Base-by-base conservation (phyloP, 2,888 invertebrate species). In the Fragum whitleyi region DNA sequence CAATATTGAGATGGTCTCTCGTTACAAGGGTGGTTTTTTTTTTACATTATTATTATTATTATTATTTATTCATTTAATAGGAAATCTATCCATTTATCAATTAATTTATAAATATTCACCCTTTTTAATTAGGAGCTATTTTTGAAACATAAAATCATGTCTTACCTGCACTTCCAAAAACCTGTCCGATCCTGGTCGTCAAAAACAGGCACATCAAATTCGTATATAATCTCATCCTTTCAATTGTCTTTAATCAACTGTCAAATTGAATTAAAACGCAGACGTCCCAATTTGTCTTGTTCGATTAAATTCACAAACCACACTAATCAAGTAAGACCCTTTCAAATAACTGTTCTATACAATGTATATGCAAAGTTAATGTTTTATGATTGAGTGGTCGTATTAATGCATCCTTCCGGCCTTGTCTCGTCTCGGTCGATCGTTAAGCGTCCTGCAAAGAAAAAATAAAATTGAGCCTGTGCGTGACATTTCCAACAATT, bases 111-210 rank as follows among this genome's bases (percentile, higher is more conserved):
- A n/a, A n/a, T n/a, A n/a, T n/a, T n/a, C n/a, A n/a, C n/a, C n/a
- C n/a, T n/a, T n/a, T n/a, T n/a, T n/a, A n/a, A n/a, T n/a, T n/a
- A n/a, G n/a, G n/a, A n/a, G n/a, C n/a, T n/a, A n/a, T n/a, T n/a
- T n/a, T n/a, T 47, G 47, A 47, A 19, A 47, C 5, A 14, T 47
- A 9, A 19, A 47, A 47, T 47, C n/a, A 36, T 2, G 5, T 47
- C 62, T 32, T 62, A 62, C 62, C 62, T n/a, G 62, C 62, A 36
- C 62, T 62, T 9, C 62, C 62, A 19, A 28, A n/a, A 9, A 62
- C 62, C 16, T 32, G 62, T 62, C 62, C 62, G n/a, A 62, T 62
- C 36, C 62, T 62, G 3, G 23, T n/a, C n/a, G 21, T 28, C 62
- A 62, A 29, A 6, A 62, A n/a, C 11, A 57, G 2, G 14, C 47